These are phyloP conservation scores for Drosophila imparisetae DNA, from an alignment of 2,888 invertebrate species.

Conservation along the genomic window DNA sequence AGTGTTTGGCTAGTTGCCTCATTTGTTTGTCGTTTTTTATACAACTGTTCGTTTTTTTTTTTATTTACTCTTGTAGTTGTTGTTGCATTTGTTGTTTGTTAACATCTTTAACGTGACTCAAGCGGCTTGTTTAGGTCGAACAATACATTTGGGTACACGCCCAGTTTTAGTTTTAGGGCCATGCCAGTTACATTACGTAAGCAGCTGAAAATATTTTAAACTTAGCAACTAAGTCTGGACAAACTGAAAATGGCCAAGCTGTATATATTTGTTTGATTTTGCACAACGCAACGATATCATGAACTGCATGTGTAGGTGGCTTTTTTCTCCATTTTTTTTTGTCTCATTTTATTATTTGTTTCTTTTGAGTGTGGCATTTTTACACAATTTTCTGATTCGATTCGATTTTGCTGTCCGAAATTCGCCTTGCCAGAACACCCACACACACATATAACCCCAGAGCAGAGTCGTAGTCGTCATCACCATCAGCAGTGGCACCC, in stretches of 20 bases:
- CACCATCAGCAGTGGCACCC: slow-evolving; percentile 42
- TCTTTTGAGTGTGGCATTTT: slow-evolving; percentile 58
- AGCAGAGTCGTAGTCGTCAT: slow-evolving; percentile 24
- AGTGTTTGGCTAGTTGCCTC: slow-evolving; percentile 67
- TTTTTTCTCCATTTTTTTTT: slow-evolving; percentile 19
- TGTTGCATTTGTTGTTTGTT: slow-evolving; percentile 39
- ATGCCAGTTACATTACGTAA: slow-evolving; percentile 61
- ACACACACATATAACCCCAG: slow-evolving; percentile 32
- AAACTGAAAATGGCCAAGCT: slow-evolving; percentile 28
- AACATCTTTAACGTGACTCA: slow-evolving; percentile 60
- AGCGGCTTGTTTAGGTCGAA: slow-evolving; percentile 41
- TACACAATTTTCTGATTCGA: slow-evolving; percentile 58
- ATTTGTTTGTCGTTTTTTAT: slow-evolving; percentile 47
- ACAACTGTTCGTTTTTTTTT: slow-evolving; percentile 1
- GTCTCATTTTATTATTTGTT: slow-evolving; percentile 10
- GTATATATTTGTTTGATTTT: slow-evolving; percentile 12
- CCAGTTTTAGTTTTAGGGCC: slow-evolving; percentile 56
- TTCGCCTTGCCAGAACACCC: slow-evolving; percentile 65
- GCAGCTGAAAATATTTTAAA: slow-evolving; percentile 36
- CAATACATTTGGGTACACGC: slow-evolving; percentile 44
- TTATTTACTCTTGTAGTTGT: slow-evolving; percentile 1
- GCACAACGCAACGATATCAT: slow-evolving; percentile 26
- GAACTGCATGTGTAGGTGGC: slow-evolving; percentile 48
- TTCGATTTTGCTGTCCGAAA: slow-evolving; percentile 71
- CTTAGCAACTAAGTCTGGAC: slow-evolving; percentile 33